These are phyloP conservation scores for Panonychus citri DNA, from an alignment of 1,140 invertebrate genomes.

Conservation along the genomic window DNA sequence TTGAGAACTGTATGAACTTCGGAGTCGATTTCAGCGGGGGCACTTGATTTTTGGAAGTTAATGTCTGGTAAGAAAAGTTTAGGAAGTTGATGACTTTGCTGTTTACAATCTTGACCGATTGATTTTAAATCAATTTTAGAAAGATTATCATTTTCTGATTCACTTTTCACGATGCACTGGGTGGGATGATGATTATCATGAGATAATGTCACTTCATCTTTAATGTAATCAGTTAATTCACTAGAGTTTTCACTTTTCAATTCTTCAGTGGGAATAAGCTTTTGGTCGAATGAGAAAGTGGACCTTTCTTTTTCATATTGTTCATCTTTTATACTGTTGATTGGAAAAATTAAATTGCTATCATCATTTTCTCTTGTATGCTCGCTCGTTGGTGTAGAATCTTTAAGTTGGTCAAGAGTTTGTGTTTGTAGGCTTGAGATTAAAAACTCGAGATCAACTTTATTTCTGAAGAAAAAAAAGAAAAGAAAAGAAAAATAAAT, in stretches of 20 bases:
- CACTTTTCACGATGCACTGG: no score
- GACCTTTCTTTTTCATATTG: neutral
- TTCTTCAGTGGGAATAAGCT: neutral
- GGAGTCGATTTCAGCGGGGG: no score
- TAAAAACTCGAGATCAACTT: slow-evolving; percentile 44
- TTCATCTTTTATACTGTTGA: neutral
- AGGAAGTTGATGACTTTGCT: neutral
- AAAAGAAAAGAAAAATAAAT: neutral
- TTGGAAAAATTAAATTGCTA: neutral
- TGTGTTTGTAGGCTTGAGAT: slow-evolving; percentile 38
- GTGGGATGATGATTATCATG: no score
- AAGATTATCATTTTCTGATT: no score
- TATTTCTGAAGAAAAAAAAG: slow-evolving; percentile 1
- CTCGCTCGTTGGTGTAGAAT: slow-evolving; percentile 11
- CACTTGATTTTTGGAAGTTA: no score
- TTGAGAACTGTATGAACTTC: no score
- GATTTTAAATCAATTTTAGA: no score
- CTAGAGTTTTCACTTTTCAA: neutral
- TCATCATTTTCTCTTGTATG: slow-evolving; percentile 9
- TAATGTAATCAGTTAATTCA: no score
- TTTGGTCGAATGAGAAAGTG: neutral
- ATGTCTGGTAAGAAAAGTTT: no score
- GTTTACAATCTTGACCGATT: no score
- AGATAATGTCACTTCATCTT: no score
- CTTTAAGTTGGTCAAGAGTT: slow-evolving; percentile 5